Percentiles rank a stretch among this genome's conserved stretches.
phyloP scores from a whole-genome alignment of 2,113 vertebrate species.

The Varanus salvator region DNA sequence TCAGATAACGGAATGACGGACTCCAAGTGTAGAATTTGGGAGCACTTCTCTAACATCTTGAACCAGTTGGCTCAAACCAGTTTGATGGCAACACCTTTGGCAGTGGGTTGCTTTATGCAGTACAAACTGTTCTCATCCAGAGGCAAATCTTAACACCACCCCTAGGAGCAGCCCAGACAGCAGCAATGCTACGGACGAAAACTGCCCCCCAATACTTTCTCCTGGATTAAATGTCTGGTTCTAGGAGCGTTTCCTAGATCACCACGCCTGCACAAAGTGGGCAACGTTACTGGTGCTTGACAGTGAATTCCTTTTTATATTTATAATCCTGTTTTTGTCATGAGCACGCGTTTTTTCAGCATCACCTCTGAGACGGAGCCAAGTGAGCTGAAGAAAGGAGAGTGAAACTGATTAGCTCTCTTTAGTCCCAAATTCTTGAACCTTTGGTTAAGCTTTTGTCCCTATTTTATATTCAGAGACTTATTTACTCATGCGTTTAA shows the following conservation, averaged over 20 bases:
- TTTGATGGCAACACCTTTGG: conserved; percentile 57
- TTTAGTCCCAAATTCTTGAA: conserved; percentile 65
- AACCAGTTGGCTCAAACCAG: conserved; percentile 44
- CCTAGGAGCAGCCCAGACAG: conserved; percentile 59
- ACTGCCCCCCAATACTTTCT: conserved; percentile 24
- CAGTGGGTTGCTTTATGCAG: conserved; percentile 47
- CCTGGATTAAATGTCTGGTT: conserved; percentile 57
- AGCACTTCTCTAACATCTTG: conserved; percentile 2
- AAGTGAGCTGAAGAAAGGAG: conserved; percentile 58
- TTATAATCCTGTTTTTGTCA: conserved; percentile 62
- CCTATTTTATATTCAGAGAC: conserved; percentile 65
- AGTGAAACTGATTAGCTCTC: conserved; percentile 61
- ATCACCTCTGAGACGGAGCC: conserved; percentile 62
- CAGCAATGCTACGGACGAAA: conserved; percentile 41
- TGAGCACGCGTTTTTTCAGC: conserved; percentile 72
- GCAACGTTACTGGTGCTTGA: conserved; percentile 80
- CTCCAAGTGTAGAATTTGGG: conserved; percentile 59
- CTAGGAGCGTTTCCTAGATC: conserved; percentile 52
- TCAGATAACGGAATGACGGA: conserved; percentile 58
- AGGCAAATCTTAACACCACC: conserved; percentile 58
- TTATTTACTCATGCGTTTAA: conserved; percentile 63
- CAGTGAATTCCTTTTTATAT: conserved; percentile 72
- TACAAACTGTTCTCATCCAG: conserved; percentile 54
- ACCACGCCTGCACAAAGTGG: conserved; percentile 63
- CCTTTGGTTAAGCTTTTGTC: conserved; percentile 68